Conservation (phyloP, 2,797 vertebrate genomes). For the Spinibarbus caldwelli region DNA sequence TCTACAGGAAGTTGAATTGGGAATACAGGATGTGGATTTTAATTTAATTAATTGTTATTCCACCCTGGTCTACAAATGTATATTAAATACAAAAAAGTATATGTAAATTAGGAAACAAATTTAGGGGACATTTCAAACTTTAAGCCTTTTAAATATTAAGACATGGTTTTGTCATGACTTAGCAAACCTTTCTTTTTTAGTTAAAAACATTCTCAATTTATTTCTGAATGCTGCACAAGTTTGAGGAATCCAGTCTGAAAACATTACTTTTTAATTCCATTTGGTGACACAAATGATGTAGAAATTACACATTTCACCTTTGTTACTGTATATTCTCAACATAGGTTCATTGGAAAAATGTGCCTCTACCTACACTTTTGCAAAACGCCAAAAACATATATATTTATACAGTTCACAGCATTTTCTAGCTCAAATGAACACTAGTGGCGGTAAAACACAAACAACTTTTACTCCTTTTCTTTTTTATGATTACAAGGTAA, state of each 20-base stretch:
- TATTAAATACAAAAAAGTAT: background rate
- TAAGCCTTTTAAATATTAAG: background rate
- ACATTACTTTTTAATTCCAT: background rate
- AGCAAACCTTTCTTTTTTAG: background rate
- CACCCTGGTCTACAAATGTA: background rate
- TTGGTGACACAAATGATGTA: background rate
- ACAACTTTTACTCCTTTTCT: background rate
- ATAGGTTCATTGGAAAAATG: slow-evolving; percentile 17
- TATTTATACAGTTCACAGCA: background rate
- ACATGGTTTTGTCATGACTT: background rate
- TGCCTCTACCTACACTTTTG: background rate
- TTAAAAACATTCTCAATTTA: background rate
- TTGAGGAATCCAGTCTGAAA: background rate
- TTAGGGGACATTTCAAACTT: background rate
- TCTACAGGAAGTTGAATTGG: background rate
- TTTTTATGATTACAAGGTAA: background rate
- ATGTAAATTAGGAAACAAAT: background rate
- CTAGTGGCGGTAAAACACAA: background rate
- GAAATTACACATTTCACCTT: background rate
- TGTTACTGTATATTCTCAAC: background rate
- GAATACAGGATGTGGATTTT: background rate
- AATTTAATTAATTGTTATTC: background rate
- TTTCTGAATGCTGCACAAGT: background rate
- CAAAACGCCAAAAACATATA: background rate
- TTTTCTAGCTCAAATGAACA: background rate